Conservation (phyloP, 2,113 vertebrate genomes). For the Emberiza fucata region DNA sequence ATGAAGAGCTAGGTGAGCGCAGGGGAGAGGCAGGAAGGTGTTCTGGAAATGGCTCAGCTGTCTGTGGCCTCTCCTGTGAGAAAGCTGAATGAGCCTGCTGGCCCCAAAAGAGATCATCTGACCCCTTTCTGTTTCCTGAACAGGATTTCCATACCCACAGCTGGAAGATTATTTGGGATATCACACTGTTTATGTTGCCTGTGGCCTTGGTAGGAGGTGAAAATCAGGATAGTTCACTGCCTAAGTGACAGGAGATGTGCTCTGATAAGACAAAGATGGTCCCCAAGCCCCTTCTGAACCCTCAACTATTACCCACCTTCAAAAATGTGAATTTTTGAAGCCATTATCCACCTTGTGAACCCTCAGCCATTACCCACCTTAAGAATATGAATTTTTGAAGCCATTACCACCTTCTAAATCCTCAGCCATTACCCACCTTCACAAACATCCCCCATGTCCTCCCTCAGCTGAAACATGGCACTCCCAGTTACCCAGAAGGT, state of each 20-base stretch:
- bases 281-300: neutral
- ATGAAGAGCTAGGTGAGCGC: neutral
- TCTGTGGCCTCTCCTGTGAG: neutral
- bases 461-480: neutral
- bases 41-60: neutral
- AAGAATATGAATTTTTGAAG: neutral
- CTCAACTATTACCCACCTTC: neutral
- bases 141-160: neutral
- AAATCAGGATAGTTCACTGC: neutral
- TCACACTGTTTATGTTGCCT: neutral
- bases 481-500: neutral
- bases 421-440: neutral
- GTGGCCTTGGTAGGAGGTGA: neutral
- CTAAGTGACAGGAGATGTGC: neutral
- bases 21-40: neutral
- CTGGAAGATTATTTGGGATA: neutral
- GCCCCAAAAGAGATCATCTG: neutral
- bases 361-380: neutral
- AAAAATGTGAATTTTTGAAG: neutral
- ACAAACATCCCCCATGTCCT: neutral
- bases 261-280: neutral
- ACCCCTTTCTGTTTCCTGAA: neutral
- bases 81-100: neutral
- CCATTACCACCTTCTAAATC: neutral
- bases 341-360: neutral